Base-by-base conservation (phyloP, 2,888 invertebrate genomes). In the Saturnia japonica region DNA sequence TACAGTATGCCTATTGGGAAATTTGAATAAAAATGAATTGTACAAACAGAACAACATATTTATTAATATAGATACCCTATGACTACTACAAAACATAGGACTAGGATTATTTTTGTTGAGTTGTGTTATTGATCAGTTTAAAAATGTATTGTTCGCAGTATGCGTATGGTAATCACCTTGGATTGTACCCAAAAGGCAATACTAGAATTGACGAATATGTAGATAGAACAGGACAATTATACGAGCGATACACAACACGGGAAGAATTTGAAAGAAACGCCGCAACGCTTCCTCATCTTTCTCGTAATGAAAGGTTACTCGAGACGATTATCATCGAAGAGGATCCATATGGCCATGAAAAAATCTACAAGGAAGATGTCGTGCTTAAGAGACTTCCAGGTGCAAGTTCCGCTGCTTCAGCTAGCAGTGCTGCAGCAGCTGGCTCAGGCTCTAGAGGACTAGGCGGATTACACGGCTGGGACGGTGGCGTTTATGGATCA, bases 311-410 rank as follows among this genome's bases (percentile, higher is more conserved):
- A 68, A 83, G 81, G 62, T 73, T 82, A 25, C 76, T 82, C 3
- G 79, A 77, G 74, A 85, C 74, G 0, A 74, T 88, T 4, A 75
- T 78, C 0, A 83, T 89, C 1, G 80, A 79, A 25, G 74, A 75
- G 0, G 88, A 90, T 70, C 80, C 78, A 1, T 19, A 62, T 0
- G 92, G 91, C 6, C 76, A 83, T 16, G 85, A 88, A 75, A 75
- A 68, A 0, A 77, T 91, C 11, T 76, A 74, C n/a, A 90, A 91
- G 77, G 81, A 87, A 74, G 90, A 91, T 75, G 80, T 85, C 0
- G 75, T 85, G 0, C 83, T 90, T 19, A 82, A 82, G 51, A 80
- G 77, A 70, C 74, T 81, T 40, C 74, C 77, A 69, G 78, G 73
- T 60, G 42, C 28, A 14, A 16, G 64, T 16, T 68, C 72, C 25